A percentile compares a stretch with the other conserved stretches of the same genome.
These are phyloP conservation scores for Trichacis sp. DNA, from an alignment of 2,888 invertebrate genomes.

Conservation along the genomic window DNA sequence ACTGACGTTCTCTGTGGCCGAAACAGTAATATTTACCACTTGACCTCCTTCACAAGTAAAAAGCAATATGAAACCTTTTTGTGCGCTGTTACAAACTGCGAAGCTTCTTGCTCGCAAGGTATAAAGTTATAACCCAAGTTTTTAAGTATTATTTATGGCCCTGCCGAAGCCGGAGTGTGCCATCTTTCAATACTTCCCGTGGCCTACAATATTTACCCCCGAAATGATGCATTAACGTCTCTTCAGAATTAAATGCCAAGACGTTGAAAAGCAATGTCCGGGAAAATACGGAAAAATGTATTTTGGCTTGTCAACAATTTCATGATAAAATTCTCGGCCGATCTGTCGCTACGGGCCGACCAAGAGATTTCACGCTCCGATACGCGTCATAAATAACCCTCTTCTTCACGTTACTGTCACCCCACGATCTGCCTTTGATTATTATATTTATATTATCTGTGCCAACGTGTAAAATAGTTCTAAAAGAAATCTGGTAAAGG, in stretches of 20 bases:
- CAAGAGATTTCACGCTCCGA: slow-evolving; percentile 49
- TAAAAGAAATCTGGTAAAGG: neutral
- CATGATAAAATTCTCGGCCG: slow-evolving; percentile 12
- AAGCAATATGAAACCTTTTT: slow-evolving; percentile 22
- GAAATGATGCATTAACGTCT: too few relatives aligned
- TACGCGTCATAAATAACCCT: slow-evolving; percentile 23
- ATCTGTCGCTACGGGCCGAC: slow-evolving; percentile 62
- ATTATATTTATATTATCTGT: slow-evolving; percentile 11
- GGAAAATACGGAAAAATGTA: neutral
- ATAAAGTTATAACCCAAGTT: slow-evolving; percentile 5
- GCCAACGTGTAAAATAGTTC: neutral
- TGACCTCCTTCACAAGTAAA: slow-evolving; percentile 21
- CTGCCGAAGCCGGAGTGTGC: neutral
- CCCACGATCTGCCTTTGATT: slow-evolving; percentile 2
- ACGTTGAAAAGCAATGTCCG: neutral
- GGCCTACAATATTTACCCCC: neutral
- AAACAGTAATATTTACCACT: slow-evolving; percentile 22
- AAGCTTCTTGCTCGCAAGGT: neutral
- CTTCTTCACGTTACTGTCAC: slow-evolving; percentile 1
- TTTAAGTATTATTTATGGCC: slow-evolving; percentile 1
- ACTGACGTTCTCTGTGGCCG: slow-evolving; percentile 3
- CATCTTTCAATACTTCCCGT: neutral
- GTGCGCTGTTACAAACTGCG: neutral
- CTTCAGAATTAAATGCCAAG: neutral
- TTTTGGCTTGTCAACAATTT: neutral